phyloP scores from a whole-genome alignment of 2,113 vertebrate genomes.

The Tichodroma muraria region DNA sequence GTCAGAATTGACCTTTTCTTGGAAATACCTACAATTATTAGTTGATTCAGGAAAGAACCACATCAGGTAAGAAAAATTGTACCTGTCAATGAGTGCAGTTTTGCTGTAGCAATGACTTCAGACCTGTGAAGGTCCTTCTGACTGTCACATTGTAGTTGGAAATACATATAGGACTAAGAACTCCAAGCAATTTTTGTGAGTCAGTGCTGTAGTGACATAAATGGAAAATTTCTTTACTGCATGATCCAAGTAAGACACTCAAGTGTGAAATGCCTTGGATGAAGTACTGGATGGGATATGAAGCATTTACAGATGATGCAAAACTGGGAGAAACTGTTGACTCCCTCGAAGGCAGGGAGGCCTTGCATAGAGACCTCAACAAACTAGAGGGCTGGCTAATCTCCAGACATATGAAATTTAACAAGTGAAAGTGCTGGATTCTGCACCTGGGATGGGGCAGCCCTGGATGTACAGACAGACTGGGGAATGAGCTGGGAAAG shows the following conservation, averaged over 20 bases:
- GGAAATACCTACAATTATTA: slow-evolving; percentile 53
- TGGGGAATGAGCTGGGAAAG: neutral
- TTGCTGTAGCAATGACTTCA: slow-evolving; percentile 27
- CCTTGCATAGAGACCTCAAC: neutral
- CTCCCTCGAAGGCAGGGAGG: neutral
- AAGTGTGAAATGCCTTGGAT: neutral
- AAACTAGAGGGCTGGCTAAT: neutral
- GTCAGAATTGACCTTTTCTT: slow-evolving; percentile 62
- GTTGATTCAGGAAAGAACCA: slow-evolving; percentile 36
- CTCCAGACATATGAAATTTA: neutral
- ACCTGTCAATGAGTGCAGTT: neutral
- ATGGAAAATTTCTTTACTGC: neutral
- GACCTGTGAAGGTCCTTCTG: neutral
- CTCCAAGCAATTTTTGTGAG: neutral
- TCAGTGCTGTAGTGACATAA: neutral
- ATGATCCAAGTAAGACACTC: neutral
- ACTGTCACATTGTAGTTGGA: neutral
- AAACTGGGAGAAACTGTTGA: neutral
- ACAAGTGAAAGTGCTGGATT: neutral
- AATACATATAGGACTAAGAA: neutral
- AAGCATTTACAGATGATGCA: neutral
- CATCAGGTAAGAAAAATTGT: slow-evolving; percentile 21
- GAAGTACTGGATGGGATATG: neutral
- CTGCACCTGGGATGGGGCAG: neutral
- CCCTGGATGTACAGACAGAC: neutral